A percentile compares a stretch with the other conserved stretches of the same genome.
These are phyloP conservation scores for Apolygus lucorum DNA, from an alignment of 1,140 invertebrate genomes.

Conservation along the genomic window DNA sequence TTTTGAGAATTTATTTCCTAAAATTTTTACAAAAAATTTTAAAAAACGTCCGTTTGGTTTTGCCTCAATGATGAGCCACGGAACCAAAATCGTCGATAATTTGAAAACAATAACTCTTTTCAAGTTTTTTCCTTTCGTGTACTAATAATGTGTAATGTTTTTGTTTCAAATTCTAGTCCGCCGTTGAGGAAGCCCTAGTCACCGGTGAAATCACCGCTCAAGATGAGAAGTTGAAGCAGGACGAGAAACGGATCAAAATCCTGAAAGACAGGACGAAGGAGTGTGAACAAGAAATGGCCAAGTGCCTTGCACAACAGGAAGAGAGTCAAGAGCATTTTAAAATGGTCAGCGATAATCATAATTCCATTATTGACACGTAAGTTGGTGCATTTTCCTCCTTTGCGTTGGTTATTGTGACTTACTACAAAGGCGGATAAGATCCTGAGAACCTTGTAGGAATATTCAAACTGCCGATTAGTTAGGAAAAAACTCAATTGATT, in stretches of 20 bases:
- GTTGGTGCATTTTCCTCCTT: slow-evolving; percentile 3
- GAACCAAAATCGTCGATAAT: not conserved
- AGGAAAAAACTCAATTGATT: too few species aligned
- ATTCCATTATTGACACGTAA: slow-evolving; percentile 31
- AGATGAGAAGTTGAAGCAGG: slow-evolving; percentile 54
- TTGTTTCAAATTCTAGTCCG: slow-evolving; percentile 50
- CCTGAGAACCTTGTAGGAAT: too few species aligned
- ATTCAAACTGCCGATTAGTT: not conserved
- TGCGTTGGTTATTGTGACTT: not conserved
- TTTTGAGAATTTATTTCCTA: too few species aligned
- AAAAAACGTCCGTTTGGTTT: too few species aligned
- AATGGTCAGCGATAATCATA: slow-evolving; percentile 30
- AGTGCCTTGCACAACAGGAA: slow-evolving; percentile 40
- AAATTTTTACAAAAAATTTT: too few species aligned
- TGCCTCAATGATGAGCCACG: too few species aligned
- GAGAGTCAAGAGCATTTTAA: slow-evolving; percentile 41
- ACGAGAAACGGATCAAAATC: slow-evolving; percentile 59
- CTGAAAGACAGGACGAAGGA: slow-evolving; percentile 51
- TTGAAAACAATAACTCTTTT: not conserved
- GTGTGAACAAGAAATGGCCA: slow-evolving; percentile 46
- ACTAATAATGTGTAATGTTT: not conserved
- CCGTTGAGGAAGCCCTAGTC: slow-evolving; percentile 72
- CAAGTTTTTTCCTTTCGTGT: not conserved
- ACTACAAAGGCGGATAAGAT: too few species aligned
- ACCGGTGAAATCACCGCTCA: slow-evolving; percentile 72